Percentiles rank a stretch among this genome's conserved stretches.
These are phyloP conservation scores for Heliconius eleuchia DNA, from an alignment of 1,140 invertebrate species.

Conservation along the genomic window DNA sequence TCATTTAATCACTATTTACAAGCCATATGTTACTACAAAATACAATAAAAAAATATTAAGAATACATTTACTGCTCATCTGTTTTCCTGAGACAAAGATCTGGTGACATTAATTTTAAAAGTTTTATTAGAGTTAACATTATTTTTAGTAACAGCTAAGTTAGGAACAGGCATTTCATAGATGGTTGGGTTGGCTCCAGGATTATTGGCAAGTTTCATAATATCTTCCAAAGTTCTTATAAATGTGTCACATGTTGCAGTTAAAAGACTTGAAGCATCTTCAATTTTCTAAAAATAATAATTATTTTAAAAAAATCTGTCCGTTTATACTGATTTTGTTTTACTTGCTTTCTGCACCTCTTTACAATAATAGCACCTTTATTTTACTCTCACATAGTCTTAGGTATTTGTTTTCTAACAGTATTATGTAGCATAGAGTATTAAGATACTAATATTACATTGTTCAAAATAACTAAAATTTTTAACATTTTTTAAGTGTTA, in stretches of 20 bases:
- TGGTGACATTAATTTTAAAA: constrained; percentile 55
- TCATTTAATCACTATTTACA: constrained; percentile 28
- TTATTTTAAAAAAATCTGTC: too few relatives aligned
- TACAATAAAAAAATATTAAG: constrained; percentile 16
- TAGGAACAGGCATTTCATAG: constrained; percentile 65
- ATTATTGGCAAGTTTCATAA: constrained; percentile 85
- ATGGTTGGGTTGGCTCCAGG: constrained; percentile 43
- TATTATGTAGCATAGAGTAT: too few relatives aligned
- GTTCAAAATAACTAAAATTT: too few relatives aligned
- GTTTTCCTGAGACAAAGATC: constrained; percentile 72
- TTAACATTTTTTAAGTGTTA: too few relatives aligned
- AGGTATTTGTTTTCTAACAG: too few relatives aligned
- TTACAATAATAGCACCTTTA: too few relatives aligned
- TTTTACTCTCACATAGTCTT: too few relatives aligned
- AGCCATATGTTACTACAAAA: constrained; percentile 8
- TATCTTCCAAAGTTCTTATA: constrained; percentile 90
- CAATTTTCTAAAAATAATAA: constrained; percentile 81
- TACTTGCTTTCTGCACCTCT: too few relatives aligned
- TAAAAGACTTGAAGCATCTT: constrained; percentile 88
- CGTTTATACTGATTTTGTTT: too few relatives aligned
- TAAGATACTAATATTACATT: too few relatives aligned
- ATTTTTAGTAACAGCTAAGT: constrained; percentile 54
- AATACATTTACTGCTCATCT: constrained; percentile 53
- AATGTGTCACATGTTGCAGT: constrained; percentile 92
- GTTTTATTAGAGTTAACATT: constrained; percentile 49